phyloP scores from a whole-genome alignment of 2,113 vertebrate genomes.

The Spizaetus ornatus region DNA sequence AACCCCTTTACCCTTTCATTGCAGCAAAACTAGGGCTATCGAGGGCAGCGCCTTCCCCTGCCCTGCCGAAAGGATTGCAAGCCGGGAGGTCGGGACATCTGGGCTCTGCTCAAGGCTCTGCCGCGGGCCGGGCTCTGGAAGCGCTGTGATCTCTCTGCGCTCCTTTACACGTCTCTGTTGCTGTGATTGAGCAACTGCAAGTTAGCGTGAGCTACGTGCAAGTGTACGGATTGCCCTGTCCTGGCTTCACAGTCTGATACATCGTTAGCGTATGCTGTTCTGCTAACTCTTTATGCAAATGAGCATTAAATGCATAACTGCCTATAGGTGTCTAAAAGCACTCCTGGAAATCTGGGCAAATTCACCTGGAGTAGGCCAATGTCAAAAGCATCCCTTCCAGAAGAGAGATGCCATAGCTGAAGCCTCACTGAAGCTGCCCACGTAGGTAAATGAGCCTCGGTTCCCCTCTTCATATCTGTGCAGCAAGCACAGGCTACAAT shows the following conservation, averaged over 20 bases:
- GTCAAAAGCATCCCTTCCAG: neutral
- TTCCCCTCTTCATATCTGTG: accelerated
- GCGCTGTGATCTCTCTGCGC: accelerated
- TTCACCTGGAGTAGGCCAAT: neutral
- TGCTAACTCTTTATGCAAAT: too few relatives aligned
- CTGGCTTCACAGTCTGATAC: neutral
- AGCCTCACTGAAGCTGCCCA: neutral
- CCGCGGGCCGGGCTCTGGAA: neutral
- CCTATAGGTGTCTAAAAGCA: neutral
- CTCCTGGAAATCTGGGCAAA: neutral
- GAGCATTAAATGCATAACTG: neutral
- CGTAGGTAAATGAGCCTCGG: accelerated
- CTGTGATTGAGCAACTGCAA: neutral
- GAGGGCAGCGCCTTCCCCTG: neutral
- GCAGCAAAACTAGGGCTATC: accelerated
- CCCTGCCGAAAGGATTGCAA: accelerated
- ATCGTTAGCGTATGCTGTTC: accelerated
- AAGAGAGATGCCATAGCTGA: neutral
- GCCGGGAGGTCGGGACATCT: neutral
- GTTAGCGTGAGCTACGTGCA: neutral
- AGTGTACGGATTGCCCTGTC: neutral
- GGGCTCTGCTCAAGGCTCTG: neutral
- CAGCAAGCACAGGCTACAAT: neutral
- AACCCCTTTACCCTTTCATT: neutral
- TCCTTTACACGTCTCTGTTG: neutral